Evolutionary conservation across 1,140 invertebrate genomes (phyloP), one percentile per base, ranked within the genome.

Genomic region (Eupristina koningsbergeri): DNA sequence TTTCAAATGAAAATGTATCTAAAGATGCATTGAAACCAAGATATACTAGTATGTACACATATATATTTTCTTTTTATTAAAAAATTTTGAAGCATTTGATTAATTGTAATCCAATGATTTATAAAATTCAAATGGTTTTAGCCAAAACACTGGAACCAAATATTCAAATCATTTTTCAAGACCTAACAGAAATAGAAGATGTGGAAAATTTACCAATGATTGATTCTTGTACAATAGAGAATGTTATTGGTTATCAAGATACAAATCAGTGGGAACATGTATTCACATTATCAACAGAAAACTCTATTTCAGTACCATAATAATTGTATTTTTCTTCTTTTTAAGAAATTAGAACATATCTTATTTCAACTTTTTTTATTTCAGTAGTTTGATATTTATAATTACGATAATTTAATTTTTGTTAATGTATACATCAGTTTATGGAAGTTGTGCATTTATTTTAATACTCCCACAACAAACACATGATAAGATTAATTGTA

Each of bases 131-230:
- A 22, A 53, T 81, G 34, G 34, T 84, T 67, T 7, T 17, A 84
- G 76, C 41, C 47, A 53, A 84, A 80, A 17, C 77, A 76, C 63
- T 29, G 11, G 69, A 84, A 53, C 31, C 83, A 19, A 64, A 84
- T 29, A 80, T 84, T 58, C 53, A 84, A 76, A 84, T 84, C 11
- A 76, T 80, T 67, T 84, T 84, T 75, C 77, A 84, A 80, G 71
- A 84, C 76, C 26, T 84, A 5, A n/a, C 31, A 29, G 29, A 80
- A 75, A 8, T 80, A 41, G 29, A 84, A 26, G 50, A 64, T 80
- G 31, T 61, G 1, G 75, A 78, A 63, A 78, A 63, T 78, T 63
- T 78, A 45, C 76, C 76, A 63, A 58, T 78, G 19, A 58, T 78
- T 41, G 76, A 78, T 78, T 9, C 76, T 50, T 78, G 58, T 0